Conservation (phyloP, 1,140 invertebrate genomes). For the Saxidomus purpurata region DNA sequence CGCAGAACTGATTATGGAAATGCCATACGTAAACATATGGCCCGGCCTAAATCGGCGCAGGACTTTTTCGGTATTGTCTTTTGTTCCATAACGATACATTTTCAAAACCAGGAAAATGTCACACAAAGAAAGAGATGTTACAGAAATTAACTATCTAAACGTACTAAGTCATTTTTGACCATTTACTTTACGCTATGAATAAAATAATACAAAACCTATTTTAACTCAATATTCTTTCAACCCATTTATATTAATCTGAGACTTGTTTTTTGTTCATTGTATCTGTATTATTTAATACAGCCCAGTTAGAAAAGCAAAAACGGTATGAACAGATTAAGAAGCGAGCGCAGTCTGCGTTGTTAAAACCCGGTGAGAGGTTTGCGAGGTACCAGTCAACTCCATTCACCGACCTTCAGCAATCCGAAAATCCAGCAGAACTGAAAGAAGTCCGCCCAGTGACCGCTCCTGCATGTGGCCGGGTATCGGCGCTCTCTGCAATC, state of each 20-base stretch:
- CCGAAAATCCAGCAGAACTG: not conserved
- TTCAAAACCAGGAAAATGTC: no score
- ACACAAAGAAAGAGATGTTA: no score
- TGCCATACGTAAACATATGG: slow-evolving; percentile 74
- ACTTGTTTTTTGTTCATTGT: no score
- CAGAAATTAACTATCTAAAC: no score
- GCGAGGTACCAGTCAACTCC: slow-evolving; percentile 24
- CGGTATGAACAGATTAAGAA: not conserved
- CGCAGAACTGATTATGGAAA: slow-evolving; percentile 78
- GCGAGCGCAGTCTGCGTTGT: slow-evolving; percentile 35
- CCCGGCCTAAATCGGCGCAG: slow-evolving; percentile 76
- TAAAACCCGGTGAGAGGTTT: slow-evolving; percentile 54
- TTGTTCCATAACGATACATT: not conserved
- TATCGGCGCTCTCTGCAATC: not conserved
- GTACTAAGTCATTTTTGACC: no score
- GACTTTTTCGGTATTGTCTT: slow-evolving; percentile 75
- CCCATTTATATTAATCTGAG: no score
- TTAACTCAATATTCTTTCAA: no score
- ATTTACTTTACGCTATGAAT: no score
- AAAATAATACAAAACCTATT: no score
- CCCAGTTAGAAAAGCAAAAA: slow-evolving; percentile 38
- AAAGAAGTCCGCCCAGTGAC: not conserved
- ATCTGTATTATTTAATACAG: no score
- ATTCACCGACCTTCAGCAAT: not conserved
- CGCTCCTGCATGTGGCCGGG: not conserved